A percentile compares a stretch with the other conserved stretches of the same genome.
Evolutionary conservation across 2,888 invertebrate species (phyloP).

Genomic region (Cheilosia grossa): DNA sequence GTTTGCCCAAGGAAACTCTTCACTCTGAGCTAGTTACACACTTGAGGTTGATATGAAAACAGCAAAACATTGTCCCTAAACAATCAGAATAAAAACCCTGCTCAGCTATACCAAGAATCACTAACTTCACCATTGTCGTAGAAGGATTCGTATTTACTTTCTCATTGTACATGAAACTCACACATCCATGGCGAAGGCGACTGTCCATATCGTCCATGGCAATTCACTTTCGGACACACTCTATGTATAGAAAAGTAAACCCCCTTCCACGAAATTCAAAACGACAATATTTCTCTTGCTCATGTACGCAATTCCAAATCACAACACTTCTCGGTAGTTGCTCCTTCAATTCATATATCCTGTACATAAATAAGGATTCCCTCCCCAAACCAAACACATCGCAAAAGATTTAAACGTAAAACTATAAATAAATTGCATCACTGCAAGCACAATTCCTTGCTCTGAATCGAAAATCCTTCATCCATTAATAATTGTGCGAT

Average conservation of each 20-base stretch:
- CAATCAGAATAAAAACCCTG: background rate
- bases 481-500: slow-evolving; percentile 73
- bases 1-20: background rate
- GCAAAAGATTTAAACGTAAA: slow-evolving; percentile 54
- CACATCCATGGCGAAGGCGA: background rate
- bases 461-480: slow-evolving; percentile 73
- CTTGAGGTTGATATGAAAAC: background rate
- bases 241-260: background rate
- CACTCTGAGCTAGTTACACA: background rate
- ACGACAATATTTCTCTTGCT: slow-evolving; percentile 20
- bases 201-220: background rate
- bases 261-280: slow-evolving; percentile 27
- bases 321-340: slow-evolving; percentile 18
- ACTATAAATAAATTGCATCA: slow-evolving; percentile 74
- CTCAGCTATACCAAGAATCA: background rate
- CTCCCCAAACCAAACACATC: background rate
- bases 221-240: slow-evolving; percentile 17
- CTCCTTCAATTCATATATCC: slow-evolving; percentile 24
- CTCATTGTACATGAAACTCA: background rate
- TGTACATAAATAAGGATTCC: slow-evolving; percentile 41
- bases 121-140: background rate
- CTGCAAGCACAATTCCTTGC: slow-evolving; percentile 71
- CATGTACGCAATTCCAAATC: slow-evolving; percentile 33
- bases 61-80: slow-evolving; percentile 5
- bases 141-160: slow-evolving; percentile 2